Evolutionary conservation across 2,797 vertebrate genomes (phyloP).

Genomic region (Phyllotis vaccarum): DNA sequence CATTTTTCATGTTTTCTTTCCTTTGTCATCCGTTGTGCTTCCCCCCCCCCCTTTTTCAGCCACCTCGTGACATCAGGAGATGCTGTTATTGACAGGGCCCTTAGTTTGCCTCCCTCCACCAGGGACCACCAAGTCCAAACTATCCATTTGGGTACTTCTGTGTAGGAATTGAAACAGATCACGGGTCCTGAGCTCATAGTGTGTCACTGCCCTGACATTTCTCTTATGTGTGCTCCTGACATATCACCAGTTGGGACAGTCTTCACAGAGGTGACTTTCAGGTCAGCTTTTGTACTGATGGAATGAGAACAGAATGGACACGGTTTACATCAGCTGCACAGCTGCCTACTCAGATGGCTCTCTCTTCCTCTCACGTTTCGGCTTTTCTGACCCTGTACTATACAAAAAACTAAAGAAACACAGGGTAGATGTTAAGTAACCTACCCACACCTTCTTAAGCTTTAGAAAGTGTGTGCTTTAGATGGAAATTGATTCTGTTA

Average conservation of each 20-base stretch:
- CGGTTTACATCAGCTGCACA: neutral
- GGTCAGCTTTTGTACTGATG: neutral
- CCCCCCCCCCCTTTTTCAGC: neutral
- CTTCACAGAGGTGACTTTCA: neutral
- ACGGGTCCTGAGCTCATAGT: constrained; percentile 24
- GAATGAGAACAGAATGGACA: constrained; percentile 2
- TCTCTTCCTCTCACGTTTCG: neutral
- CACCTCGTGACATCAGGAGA: neutral
- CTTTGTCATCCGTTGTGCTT: neutral
- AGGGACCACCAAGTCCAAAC: neutral
- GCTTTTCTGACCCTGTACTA: constrained; percentile 6
- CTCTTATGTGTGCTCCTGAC: neutral
- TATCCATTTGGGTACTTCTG: constrained; percentile 25
- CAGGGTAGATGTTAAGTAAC: constrained; percentile 4
- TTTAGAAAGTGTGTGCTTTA: constrained; percentile 41
- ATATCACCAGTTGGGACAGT: neutral
- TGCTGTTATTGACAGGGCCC: neutral
- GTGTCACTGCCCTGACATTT: constrained; percentile 6
- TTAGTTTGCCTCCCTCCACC: neutral
- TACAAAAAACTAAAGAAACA: constrained; percentile 6
- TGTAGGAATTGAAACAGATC: constrained; percentile 55
- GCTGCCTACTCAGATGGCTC: neutral
- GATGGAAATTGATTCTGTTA: constrained; percentile 28
- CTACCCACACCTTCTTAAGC: neutral
- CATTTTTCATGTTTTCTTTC: neutral